Base-by-base conservation (phyloP, 2,797 vertebrate genomes). In the Tenualosa thibaudeaui region DNA sequence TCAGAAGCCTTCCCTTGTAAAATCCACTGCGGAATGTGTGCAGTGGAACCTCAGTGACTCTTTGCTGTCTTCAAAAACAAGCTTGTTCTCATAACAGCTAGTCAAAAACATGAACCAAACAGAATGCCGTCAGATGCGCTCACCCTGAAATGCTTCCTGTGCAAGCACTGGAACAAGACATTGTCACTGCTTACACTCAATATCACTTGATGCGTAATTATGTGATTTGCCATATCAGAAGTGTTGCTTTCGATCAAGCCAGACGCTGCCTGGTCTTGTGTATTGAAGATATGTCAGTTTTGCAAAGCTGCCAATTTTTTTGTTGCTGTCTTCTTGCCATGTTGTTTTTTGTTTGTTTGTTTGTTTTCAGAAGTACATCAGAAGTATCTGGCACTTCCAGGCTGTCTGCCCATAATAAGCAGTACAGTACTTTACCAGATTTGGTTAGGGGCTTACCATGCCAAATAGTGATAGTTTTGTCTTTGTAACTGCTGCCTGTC, bases 161-260 rank as follows among this genome's bases (percentile, higher is more conserved):
- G 58, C 40, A 78, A 78, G 71, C 71, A 46, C 40, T 46, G 71
- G 37, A 78, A 78, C 71, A 46, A 78, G 71, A 78, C 15, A n/a
- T 49, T 56, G 43, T 31, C 58, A 62, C 49, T 43, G 53, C 46
- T 84, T 71, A 50, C 60, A 50, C 58, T 81, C 49, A 24, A 40
- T 65, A 68, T 81, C 58, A 37, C 84, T 31, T 62, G 13, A 85
- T 62, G 19, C 31, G 17, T 53, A 3, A 50, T 22, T 85, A 50
- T 81, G 81, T 50, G 62, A 82, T 71, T 60, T n/a, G 71, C 40
- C 46, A 78, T 24, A 84, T 83, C 81, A 56, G 17, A 71, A 71
- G 51, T 82, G 78, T 82, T 83, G 71, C 86, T 88, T 87, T 81
- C 15, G 46, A 78, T 17, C 71, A 46, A 78, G 71, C 71, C 71